phyloP scores from a whole-genome alignment of 2,797 vertebrate genomes.

The Halcyon smyrnensis region DNA sequence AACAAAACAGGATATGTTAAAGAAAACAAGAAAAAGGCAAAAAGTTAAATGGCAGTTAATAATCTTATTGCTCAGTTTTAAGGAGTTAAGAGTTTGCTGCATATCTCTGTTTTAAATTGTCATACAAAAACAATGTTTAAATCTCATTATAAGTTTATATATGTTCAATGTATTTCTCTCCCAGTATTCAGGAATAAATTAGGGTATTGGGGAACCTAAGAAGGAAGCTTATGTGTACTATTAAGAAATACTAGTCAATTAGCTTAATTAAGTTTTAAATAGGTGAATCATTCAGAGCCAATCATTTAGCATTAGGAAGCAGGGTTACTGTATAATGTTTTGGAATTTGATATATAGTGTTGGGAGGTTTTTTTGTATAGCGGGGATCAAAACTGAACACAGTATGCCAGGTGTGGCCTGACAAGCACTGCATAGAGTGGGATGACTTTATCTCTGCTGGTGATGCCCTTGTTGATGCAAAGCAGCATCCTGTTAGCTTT shows the following conservation, averaged over 20 bases:
- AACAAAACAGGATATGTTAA: background rate
- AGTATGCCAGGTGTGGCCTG: background rate
- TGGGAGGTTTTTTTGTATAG: background rate
- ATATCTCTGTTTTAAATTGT: background rate
- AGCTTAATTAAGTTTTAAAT: background rate
- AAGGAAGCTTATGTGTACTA: background rate
- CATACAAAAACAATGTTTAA: background rate
- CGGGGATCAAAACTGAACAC: background rate
- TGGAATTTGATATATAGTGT: background rate
- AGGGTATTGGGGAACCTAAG: background rate
- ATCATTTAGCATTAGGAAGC: background rate
- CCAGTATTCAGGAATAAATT: background rate
- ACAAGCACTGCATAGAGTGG: background rate
- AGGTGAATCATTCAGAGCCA: background rate
- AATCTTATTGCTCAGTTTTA: background rate
- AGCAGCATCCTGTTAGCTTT: background rate
- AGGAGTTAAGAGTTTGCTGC: background rate
- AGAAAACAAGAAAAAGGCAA: constrained; percentile 7
- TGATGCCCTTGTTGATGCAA: background rate
- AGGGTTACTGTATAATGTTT: background rate
- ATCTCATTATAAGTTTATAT: background rate
- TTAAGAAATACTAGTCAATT: background rate
- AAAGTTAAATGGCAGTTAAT: background rate
- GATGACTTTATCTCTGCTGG: background rate
- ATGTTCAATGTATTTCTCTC: background rate